A percentile compares a stretch with the other conserved stretches of the same genome.
phyloP scores from a whole-genome alignment of 2,797 vertebrate species.

The Danio tinwini region DNA sequence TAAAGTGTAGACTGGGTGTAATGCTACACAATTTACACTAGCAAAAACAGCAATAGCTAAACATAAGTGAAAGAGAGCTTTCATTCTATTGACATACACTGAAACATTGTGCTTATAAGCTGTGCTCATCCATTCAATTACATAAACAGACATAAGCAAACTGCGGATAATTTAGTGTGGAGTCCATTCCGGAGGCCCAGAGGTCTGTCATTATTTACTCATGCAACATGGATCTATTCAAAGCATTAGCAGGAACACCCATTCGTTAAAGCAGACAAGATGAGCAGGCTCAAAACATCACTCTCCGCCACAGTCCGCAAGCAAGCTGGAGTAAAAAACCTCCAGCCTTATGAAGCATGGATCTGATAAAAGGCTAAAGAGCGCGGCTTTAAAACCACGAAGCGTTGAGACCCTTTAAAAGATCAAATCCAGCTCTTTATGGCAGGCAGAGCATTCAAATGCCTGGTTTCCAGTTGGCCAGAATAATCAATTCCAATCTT shows the following conservation, averaged over 20 bases:
- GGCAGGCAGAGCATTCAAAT: conserved; percentile 48
- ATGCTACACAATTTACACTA: conserved; percentile 42
- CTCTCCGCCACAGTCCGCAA: conserved; percentile 60
- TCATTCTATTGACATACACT: conserved; percentile 41
- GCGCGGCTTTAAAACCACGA: conserved; percentile 19
- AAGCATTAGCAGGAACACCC: conserved; percentile 77
- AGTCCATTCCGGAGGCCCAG: conserved; percentile 71
- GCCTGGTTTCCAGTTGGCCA: conserved; percentile 62
- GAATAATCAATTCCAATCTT: conserved; percentile 72
- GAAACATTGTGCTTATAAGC: conserved; percentile 61
- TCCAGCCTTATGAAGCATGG: not conserved
- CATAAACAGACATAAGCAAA: conserved; percentile 54
- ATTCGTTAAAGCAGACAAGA: conserved; percentile 78
- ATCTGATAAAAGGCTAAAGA: conserved; percentile 33
- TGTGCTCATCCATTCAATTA: conserved; percentile 69
- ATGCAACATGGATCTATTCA: conserved; percentile 75
- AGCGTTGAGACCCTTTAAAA: conserved; percentile 37
- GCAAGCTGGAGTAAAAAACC: conserved; percentile 15
- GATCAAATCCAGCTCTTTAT: conserved; percentile 56
- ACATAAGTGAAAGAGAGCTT: conserved; percentile 15
- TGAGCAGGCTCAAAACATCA: conserved; percentile 62
- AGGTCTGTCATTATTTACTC: conserved; percentile 79
- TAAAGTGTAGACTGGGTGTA: not conserved
- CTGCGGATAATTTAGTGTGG: conserved; percentile 73
- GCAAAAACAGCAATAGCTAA: conserved; percentile 42